These are phyloP conservation scores for Calonectris borealis DNA, from an alignment of 2,113 vertebrate genomes.

Conservation along the genomic window DNA sequence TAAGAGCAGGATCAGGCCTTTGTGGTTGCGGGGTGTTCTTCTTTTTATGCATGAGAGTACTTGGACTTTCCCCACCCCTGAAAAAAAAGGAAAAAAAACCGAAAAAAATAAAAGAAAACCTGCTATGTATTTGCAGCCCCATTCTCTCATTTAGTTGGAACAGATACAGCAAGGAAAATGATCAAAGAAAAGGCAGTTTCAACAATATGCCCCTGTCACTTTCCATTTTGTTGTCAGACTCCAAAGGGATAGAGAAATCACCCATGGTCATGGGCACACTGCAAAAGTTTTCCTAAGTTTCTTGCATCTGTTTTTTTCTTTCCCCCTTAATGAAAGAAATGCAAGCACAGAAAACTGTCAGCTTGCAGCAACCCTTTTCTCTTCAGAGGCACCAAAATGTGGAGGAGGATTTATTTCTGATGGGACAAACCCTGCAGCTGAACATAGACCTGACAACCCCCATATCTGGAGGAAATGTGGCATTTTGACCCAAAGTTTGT, in stretches of 20 bases:
- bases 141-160: constrained; percentile 5
- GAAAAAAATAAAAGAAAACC: not conserved
- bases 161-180: constrained; percentile 34
- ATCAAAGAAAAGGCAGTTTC: constrained; percentile 58
- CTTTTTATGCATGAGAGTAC: not conserved
- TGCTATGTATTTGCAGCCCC: not conserved
- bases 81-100: not conserved
- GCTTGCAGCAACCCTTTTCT: not conserved
- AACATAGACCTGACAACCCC: not conserved
- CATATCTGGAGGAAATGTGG: not conserved
- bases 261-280: not conserved
- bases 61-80: not conserved
- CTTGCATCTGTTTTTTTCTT: not conserved
- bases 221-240: constrained; percentile 23
- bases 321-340: not conserved
- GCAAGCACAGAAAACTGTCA: not conserved
- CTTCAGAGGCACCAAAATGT: not conserved
- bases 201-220: constrained; percentile 52
- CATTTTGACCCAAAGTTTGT: not conserved
- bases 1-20: not conserved
- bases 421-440: not conserved
- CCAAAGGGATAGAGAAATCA: constrained; percentile 11
- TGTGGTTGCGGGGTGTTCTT: not conserved
- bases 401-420: not conserved
- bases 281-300: constrained; percentile 40